phyloP scores from a whole-genome alignment of 2,797 vertebrate species.

The Spheniscus humboldti region DNA sequence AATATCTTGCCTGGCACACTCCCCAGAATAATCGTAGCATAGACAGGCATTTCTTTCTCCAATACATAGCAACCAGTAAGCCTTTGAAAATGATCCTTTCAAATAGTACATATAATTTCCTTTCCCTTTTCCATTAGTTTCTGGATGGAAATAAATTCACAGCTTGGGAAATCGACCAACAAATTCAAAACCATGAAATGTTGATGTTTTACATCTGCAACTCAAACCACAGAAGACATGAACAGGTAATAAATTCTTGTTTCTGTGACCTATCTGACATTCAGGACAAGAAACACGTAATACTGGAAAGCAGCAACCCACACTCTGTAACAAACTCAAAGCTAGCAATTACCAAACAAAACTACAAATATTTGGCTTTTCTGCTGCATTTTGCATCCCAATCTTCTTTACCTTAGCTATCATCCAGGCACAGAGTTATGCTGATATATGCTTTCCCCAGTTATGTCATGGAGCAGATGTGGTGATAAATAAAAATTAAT shows the following conservation, averaged over 20 bases:
- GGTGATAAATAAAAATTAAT: constrained; percentile 7
- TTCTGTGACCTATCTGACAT: neutral
- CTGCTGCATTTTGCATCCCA: neutral
- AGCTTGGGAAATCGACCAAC: neutral
- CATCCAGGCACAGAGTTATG: neutral
- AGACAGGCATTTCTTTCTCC: constrained; percentile 24
- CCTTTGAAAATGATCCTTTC: neutral
- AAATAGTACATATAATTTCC: neutral
- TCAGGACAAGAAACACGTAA: neutral
- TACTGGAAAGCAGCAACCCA: neutral
- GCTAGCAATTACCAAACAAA: neutral
- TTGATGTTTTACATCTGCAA: neutral
- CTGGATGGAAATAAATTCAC: neutral
- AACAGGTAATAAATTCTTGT: neutral
- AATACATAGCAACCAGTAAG: neutral
- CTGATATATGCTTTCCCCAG: neutral
- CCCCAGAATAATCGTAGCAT: neutral
- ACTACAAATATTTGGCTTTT: neutral
- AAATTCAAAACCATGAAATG: neutral
- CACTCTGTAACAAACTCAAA: neutral
- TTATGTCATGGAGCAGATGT: neutral
- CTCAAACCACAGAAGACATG: neutral
- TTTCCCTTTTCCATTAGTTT: neutral
- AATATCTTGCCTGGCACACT: neutral
- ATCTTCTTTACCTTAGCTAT: neutral